Percentiles rank a stretch among this genome's conserved stretches.
Conservation (phyloP, 2,888 invertebrate genomes). For the Caenorhabditis japonica region DNA sequence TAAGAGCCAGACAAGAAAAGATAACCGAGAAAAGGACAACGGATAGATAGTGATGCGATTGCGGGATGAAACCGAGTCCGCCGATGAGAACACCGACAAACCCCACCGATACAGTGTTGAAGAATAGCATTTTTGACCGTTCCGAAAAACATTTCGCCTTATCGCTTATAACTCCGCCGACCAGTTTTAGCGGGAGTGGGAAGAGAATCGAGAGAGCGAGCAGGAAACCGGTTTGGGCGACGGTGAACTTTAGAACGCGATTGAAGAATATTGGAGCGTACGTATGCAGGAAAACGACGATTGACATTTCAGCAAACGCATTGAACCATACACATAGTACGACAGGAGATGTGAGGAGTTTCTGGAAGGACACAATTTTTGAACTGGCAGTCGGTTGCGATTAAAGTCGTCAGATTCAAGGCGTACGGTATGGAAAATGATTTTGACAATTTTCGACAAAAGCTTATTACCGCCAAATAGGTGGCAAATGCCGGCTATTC, state of each 20-base stretch:
- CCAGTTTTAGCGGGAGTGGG: conserved; percentile 65
- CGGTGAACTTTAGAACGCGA: conserved; percentile 62
- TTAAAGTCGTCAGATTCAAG: too few species aligned
- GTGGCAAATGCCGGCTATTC: too few species aligned
- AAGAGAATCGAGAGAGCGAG: conserved; percentile 43
- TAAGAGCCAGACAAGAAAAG: conserved; percentile 64
- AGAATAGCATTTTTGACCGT: conserved; percentile 60
- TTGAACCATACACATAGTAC: conserved; percentile 70
- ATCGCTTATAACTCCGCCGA: conserved; percentile 68
- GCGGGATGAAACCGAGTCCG: conserved; percentile 50
- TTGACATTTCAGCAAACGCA: conserved; percentile 72
- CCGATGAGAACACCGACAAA: conserved; percentile 60
- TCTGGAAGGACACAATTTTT: conserved; percentile 40
- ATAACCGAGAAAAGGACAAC: conserved; percentile 62
- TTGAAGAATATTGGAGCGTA: conserved; percentile 72
- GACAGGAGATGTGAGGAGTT: conserved; percentile 65
- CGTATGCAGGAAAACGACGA: conserved; percentile 70
- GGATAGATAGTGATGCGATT: conserved; percentile 27
- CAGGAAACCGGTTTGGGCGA: conserved; percentile 52
- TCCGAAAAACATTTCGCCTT: conserved; percentile 59
- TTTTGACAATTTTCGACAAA: too few species aligned
- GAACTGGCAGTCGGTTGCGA: too few species aligned
- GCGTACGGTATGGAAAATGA: too few species aligned
- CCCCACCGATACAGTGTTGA: conserved; percentile 67
- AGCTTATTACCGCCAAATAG: too few species aligned